These are phyloP conservation scores for Ectemnius continuus DNA, from an alignment of 2,888 invertebrate genomes.

Conservation along the genomic window DNA sequence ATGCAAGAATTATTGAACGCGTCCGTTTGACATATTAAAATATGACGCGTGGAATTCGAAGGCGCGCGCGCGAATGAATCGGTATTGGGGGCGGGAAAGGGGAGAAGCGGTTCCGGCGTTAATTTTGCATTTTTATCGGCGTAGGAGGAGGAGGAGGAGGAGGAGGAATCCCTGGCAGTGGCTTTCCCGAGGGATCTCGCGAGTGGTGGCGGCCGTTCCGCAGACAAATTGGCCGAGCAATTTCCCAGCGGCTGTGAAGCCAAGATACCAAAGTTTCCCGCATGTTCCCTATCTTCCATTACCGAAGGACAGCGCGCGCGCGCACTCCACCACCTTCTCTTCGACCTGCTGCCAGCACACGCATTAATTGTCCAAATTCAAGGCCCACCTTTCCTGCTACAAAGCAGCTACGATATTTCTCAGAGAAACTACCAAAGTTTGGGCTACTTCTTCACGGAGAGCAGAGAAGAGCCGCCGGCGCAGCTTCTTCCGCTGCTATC, in stretches of 20 bases:
- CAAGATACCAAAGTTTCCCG: slow-evolving; percentile 50
- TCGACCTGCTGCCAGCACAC: too few relatives aligned
- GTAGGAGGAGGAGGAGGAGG: neutral
- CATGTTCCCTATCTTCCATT: slow-evolving; percentile 29
- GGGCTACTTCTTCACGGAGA: too few relatives aligned
- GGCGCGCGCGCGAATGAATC: neutral
- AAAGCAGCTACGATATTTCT: too few relatives aligned
- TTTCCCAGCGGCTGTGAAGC: slow-evolving; percentile 46
- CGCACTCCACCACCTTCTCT: too few relatives aligned
- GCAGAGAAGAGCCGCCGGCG: too few relatives aligned
- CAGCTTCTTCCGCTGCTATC: too few relatives aligned
- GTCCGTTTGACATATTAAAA: neutral
- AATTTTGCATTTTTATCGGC: slow-evolving; percentile 19
- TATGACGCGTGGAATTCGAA: neutral
- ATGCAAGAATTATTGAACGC: slow-evolving; percentile 4
- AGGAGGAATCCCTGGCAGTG: slow-evolving; percentile 5
- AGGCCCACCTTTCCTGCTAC: too few relatives aligned
- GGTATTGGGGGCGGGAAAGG: neutral
- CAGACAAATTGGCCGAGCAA: slow-evolving; percentile 49
- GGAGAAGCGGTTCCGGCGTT: slow-evolving; percentile 9
- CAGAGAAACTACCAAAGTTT: too few relatives aligned
- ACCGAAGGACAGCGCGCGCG: too few relatives aligned
- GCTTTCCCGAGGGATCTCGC: slow-evolving; percentile 5
- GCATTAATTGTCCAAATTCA: slow-evolving; percentile 2
- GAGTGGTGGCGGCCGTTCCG: slow-evolving; percentile 18